Percentiles rank a stretch among this genome's conserved stretches.
phyloP scores from a whole-genome alignment of 2,888 invertebrate genomes.

The Carterocephalus palaemon region DNA sequence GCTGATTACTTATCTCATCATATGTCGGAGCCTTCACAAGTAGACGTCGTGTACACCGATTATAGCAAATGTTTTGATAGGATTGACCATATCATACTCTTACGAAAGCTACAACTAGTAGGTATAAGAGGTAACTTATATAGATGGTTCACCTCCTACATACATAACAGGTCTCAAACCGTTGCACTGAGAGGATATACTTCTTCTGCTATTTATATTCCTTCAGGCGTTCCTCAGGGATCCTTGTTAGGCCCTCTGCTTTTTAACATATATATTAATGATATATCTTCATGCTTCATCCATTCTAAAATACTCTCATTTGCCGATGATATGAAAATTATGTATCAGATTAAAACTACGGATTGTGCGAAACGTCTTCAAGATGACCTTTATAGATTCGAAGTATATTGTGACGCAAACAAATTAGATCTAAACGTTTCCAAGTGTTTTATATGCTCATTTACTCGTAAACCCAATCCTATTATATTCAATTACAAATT shows the following conservation, averaged over 20 bases:
- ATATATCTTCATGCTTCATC: conserved; percentile 18
- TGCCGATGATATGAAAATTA: conserved; percentile 27
- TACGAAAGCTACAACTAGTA: no score
- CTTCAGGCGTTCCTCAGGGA: conserved; percentile 24
- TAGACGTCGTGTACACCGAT: no score
- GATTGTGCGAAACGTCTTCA: conserved; percentile 5
- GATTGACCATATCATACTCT: no score
- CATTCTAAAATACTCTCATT: conserved; percentile 18
- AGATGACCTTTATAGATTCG: conserved; percentile 4
- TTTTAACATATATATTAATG: conserved; percentile 27
- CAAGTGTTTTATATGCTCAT: conserved; percentile 22
- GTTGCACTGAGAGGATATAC: conserved; percentile 15
- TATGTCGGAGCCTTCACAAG: no score
- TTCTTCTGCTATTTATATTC: conserved; percentile 8
- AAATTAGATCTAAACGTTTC: conserved; percentile 22
- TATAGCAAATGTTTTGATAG: no score
- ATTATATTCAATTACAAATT: conserved; percentile 2
- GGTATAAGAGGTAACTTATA: no score
- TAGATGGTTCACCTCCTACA: no score
- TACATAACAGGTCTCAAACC: conserved; percentile 12
- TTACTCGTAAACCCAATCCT: conserved; percentile 15
- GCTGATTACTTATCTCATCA: no score
- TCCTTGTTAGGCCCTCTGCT: conserved; percentile 26
- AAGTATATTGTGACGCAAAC: conserved; percentile 10
- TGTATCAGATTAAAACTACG: not conserved